Percentiles rank a stretch among this genome's conserved stretches.
Evolutionary conservation across 1,140 invertebrate species (phyloP).

Genomic region (Drosophila burlai): DNA sequence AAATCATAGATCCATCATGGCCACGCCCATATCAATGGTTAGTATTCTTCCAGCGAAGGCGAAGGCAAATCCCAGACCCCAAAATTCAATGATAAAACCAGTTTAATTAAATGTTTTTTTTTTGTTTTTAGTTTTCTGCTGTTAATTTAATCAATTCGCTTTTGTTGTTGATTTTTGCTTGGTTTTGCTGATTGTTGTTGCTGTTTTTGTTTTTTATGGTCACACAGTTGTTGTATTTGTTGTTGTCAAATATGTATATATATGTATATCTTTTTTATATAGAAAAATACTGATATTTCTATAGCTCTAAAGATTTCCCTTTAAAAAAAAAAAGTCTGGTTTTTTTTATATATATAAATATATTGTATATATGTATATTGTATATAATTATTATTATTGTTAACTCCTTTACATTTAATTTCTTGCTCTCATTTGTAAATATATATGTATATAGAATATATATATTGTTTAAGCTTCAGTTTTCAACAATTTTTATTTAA

Average conservation of each 20-base stretch:
- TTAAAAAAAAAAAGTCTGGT: conserved; percentile 51
- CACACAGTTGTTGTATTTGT: conserved; percentile 40
- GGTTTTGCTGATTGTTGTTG: conserved; percentile 20
- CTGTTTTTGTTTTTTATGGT: conserved; percentile 17
- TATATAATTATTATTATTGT: conserved; percentile 52
- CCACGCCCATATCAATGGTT: conserved; percentile 3
- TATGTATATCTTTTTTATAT: conserved; percentile 53
- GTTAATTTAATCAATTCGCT: conserved; percentile 50
- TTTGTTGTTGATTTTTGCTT: conserved; percentile 45
- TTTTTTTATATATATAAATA: conserved; percentile 69
- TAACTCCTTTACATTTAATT: conserved; percentile 41
- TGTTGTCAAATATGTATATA: conserved; percentile 16
- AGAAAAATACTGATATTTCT: conserved; percentile 73
- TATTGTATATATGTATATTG: conserved; percentile 76
- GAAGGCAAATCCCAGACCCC: background rate
- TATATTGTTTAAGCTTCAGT: conserved; percentile 57
- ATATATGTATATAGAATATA: conserved; percentile 48
- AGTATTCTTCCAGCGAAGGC: background rate
- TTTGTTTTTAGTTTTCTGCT: conserved; percentile 53
- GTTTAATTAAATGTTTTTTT: conserved; percentile 54
- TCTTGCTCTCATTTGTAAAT: conserved; percentile 43
- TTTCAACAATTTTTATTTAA: conserved; percentile 42
- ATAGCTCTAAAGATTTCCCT: conserved; percentile 39
- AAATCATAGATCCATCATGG: conserved; percentile 7
- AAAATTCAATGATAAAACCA: conserved; percentile 41